These are phyloP conservation scores for Vanacampus margaritifer DNA, from an alignment of 2,113 vertebrate species.

Conservation along the genomic window DNA sequence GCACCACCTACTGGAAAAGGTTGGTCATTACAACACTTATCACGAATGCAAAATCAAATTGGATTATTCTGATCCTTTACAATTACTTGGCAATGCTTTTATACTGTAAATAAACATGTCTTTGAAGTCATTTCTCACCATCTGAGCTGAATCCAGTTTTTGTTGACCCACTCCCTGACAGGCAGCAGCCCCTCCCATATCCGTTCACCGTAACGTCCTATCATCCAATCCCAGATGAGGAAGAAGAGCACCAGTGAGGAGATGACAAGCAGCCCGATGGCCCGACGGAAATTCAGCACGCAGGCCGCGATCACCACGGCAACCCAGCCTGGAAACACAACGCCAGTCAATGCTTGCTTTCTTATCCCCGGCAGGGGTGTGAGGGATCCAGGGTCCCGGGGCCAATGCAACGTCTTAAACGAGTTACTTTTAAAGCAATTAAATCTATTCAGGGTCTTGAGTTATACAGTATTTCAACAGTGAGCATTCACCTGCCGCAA, in stretches of 20 bases:
- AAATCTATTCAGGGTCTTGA: background rate
- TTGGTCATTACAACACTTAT: background rate
- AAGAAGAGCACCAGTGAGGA: slow-evolving; percentile 74
- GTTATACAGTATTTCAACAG: slow-evolving; percentile 25
- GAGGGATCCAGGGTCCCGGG: background rate
- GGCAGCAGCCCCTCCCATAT: slow-evolving; percentile 61
- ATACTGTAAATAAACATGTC: background rate
- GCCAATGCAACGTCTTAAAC: background rate
- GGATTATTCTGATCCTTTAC: background rate
- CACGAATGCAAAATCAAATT: background rate
- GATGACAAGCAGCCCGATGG: slow-evolving; percentile 77
- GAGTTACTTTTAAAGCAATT: background rate
- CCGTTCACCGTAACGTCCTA: slow-evolving; percentile 70
- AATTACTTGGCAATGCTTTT: background rate
- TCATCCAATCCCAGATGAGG: slow-evolving; percentile 78
- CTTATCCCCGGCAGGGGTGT: background rate
- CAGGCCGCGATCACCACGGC: slow-evolving; percentile 76
- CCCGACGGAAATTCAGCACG: slow-evolving; percentile 77
- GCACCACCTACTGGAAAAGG: background rate
- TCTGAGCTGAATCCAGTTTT: slow-evolving; percentile 77
- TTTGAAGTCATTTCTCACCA: slow-evolving; percentile 68
- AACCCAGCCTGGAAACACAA: slow-evolving; percentile 71
- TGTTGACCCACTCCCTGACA: slow-evolving; percentile 48
- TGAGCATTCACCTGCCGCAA: slow-evolving; percentile 71
- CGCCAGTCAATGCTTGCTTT: background rate